These are phyloP conservation scores for Gambelia wislizenii DNA, from an alignment of 2,797 vertebrate genomes.

Conservation along the genomic window DNA sequence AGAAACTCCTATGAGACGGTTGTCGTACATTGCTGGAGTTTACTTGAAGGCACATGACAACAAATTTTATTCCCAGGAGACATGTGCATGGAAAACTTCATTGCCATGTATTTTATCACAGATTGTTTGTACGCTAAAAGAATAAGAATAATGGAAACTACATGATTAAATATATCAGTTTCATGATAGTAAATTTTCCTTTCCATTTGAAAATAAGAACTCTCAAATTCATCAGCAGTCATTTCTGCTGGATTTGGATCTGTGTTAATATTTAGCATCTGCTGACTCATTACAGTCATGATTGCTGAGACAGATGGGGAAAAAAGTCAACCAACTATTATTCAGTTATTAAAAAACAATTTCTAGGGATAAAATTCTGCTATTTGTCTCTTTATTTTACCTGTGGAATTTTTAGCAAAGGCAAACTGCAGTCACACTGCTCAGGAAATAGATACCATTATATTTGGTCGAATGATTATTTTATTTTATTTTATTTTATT, in stretches of 20 bases:
- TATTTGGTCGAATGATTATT: not conserved
- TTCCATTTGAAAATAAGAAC: not conserved
- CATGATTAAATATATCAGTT: not conserved
- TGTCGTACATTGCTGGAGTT: too few species aligned
- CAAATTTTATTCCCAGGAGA: not conserved
- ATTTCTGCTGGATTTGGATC: not conserved
- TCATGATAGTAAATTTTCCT: not conserved
- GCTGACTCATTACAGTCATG: constrained; percentile 12
- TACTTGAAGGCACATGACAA: too few species aligned
- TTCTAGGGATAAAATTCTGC: not conserved
- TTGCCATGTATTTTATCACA: not conserved
- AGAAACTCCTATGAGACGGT: too few species aligned
- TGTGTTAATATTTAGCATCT: not conserved
- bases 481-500: not conserved
- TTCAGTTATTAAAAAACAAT: constrained; percentile 27
- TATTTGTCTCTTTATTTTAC: not conserved
- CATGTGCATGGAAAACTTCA: too few species aligned
- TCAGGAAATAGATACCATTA: constrained; percentile 13
- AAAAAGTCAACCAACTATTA: not conserved
- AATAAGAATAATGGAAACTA: not conserved
- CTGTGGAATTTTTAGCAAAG: not conserved
- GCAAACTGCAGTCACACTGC: not conserved
- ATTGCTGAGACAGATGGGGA: not conserved
- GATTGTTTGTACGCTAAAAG: not conserved
- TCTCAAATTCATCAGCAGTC: not conserved